Conservation (phyloP, 2,888 invertebrate species). For the Lepidochrysops patricia region DNA sequence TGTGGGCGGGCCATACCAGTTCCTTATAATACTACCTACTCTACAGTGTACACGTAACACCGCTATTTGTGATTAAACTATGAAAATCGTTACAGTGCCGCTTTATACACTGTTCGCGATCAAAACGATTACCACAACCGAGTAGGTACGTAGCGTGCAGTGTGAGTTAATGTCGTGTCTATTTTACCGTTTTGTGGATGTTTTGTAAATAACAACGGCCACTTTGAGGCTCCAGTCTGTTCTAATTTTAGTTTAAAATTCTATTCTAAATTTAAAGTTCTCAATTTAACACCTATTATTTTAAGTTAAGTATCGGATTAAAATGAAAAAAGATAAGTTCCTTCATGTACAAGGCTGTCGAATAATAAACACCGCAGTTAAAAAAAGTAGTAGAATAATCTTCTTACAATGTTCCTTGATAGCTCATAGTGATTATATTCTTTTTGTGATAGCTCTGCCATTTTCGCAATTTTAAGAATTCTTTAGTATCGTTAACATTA, state of each 20-base stretch:
- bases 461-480: not conserved
- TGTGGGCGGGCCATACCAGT: conserved; percentile 63
- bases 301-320: no score
- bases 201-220: not conserved
- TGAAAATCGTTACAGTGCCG: conserved; percentile 45
- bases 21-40: conserved; percentile 59
- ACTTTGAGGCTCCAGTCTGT: not conserved
- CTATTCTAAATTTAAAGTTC: not conserved
- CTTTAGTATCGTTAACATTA: not conserved
- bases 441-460: no score
- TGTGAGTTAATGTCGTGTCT: not conserved
- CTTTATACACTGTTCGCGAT: conserved; percentile 24
- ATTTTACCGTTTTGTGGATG: not conserved
- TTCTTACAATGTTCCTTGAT: not conserved
- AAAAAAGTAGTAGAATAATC: not conserved
- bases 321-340: no score
- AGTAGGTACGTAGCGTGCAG: not conserved
- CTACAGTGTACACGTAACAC: conserved; percentile 54
- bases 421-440: no score
- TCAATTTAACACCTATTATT: not conserved
- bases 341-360: no score
- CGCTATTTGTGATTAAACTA: conserved; percentile 50
- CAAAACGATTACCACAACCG: not conserved
- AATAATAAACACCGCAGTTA: no score
- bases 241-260: not conserved